These are phyloP conservation scores for Prosopocoilus inquinatus DNA, from an alignment of 2,888 invertebrate species.

Conservation along the genomic window DNA sequence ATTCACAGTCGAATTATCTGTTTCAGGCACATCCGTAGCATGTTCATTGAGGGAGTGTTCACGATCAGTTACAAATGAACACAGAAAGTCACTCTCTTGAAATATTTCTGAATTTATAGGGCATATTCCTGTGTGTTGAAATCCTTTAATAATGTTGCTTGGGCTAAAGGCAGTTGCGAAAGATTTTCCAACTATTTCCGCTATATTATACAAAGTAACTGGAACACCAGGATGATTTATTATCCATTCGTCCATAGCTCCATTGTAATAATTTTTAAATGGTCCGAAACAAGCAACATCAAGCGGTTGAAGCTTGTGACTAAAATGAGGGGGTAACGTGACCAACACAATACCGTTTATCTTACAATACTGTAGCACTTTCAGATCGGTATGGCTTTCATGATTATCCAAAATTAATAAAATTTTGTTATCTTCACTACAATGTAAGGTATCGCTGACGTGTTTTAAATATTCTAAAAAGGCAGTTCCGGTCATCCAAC, in stretches of 20 bases:
- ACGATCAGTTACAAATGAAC: slow-evolving; percentile 8
- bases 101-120: slow-evolving; percentile 12
- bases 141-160: slow-evolving; percentile 11
- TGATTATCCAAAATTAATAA: slow-evolving; percentile 26
- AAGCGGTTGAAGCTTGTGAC: slow-evolving; percentile 9
- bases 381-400: not conserved
- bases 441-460: slow-evolving; percentile 30
- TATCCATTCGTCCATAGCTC: slow-evolving; percentile 5
- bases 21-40: not conserved
- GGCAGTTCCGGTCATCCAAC: slow-evolving; percentile 30
- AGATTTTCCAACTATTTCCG: slow-evolving; percentile 4
- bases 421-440: slow-evolving; percentile 22
- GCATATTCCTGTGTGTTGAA: slow-evolving; percentile 11
- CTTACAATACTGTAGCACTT: not conserved
- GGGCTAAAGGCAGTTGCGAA: slow-evolving; percentile 8
- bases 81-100: slow-evolving; percentile 28
- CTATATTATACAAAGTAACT: slow-evolving; percentile 9
- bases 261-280: slow-evolving; percentile 10
- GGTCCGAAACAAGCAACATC: slow-evolving; percentile 3
- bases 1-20: too few species aligned
- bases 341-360: slow-evolving; percentile 1
- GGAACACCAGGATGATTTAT: slow-evolving; percentile 9
- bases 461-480: slow-evolving; percentile 15
- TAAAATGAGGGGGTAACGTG: slow-evolving; percentile 4
- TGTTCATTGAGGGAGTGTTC: not conserved